Evolutionary conservation across 2,888 invertebrate genomes (phyloP).

Genomic region (Andrena haemorrhoa): DNA sequence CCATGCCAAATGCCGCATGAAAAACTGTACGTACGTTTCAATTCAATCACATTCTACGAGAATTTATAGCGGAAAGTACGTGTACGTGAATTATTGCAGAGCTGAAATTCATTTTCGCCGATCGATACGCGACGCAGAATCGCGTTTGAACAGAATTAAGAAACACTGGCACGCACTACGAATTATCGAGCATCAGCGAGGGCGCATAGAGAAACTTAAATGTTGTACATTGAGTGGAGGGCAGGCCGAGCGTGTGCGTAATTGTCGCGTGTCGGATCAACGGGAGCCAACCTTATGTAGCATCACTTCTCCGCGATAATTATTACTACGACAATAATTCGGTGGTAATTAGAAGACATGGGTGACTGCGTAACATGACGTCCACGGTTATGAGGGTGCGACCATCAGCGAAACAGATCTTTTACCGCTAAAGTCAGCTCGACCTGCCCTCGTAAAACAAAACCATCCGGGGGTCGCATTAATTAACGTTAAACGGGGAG

Average conservation of each 20-base stretch:
- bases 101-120: too few species aligned
- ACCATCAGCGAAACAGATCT: conserved; percentile 48
- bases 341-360: conserved; percentile 39
- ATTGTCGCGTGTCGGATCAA: background rate
- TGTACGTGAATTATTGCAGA: too few species aligned
- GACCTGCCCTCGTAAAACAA: conserved; percentile 51
- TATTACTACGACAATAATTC: conserved; percentile 12
- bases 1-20: conserved; percentile 24
- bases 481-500: conserved; percentile 53
- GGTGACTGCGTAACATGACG: conserved; percentile 10
- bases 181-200: conserved; percentile 16
- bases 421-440: conserved; percentile 46
- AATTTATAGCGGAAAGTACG: too few species aligned
- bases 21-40: background rate
- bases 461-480: conserved; percentile 49
- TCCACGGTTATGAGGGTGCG: background rate
- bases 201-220: background rate
- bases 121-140: too few species aligned
- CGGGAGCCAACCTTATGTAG: background rate
- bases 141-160: too few species aligned
- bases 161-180: background rate
- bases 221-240: background rate
- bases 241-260: conserved; percentile 20
- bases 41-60: conserved; percentile 1
- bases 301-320: conserved; percentile 11